phyloP scores from a whole-genome alignment of 2,888 invertebrate genomes.

The Idaea biselata region DNA sequence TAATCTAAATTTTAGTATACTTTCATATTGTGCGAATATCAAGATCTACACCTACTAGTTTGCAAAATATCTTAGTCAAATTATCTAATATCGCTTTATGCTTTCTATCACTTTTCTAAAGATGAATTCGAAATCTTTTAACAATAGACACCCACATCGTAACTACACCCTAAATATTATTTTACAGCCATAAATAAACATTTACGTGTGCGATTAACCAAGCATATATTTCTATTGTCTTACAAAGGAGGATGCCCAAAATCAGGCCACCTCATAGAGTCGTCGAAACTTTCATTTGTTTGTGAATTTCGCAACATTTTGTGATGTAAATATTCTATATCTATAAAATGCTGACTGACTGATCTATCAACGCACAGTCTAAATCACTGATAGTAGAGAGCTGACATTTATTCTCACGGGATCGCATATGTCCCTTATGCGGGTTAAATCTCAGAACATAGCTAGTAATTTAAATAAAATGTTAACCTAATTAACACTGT shows the following conservation, averaged over 20 bases:
- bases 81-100: not conserved
- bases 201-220: not conserved
- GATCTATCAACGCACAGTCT: no score
- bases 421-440: no score
- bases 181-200: not conserved
- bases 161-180: not conserved
- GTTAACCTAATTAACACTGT: no score
- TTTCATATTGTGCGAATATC: no score
- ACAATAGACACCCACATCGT: not conserved
- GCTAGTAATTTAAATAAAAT: no score
- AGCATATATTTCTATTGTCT: not conserved
- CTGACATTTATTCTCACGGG: no score
- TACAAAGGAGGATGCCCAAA: not conserved
- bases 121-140: not conserved
- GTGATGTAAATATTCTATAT: not conserved
- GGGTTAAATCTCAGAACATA: no score
- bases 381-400: no score
- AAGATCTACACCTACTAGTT: no score
- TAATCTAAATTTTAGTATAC: no score
- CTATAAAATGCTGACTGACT: no score
- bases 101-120: not conserved
- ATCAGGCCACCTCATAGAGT: not conserved
- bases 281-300: not conserved
- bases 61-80: not conserved
- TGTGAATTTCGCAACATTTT: not conserved